These are phyloP conservation scores for Rhaphigaster nebulosa DNA, from an alignment of 2,888 invertebrate genomes.

Conservation along the genomic window DNA sequence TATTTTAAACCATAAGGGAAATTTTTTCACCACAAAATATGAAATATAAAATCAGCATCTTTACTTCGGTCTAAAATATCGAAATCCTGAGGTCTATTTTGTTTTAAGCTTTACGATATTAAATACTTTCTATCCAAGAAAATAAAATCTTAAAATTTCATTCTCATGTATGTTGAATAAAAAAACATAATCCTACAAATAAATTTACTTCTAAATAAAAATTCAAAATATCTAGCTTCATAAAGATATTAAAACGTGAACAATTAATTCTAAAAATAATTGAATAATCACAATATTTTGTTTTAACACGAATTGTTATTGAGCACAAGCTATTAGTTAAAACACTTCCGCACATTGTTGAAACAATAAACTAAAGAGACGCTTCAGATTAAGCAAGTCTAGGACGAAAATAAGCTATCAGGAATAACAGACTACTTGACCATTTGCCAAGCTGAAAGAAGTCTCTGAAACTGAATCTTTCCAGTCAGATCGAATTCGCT, in stretches of 20 bases:
- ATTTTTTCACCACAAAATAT: no score
- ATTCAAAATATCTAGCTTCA: background rate
- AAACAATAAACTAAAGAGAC: constrained; percentile 41
- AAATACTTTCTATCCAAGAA: no score
- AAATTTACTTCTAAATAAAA: background rate
- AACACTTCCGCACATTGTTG: background rate
- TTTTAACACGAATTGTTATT: background rate
- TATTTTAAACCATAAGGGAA: no score
- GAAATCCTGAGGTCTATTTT: no score
- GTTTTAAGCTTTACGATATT: no score
- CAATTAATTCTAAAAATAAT: background rate
- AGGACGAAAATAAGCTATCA: constrained; percentile 49
- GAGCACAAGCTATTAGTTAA: background rate
- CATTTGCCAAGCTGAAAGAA: constrained; percentile 38
- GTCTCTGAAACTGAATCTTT: constrained; percentile 38
- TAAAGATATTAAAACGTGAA: background rate
- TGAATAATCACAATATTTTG: background rate
- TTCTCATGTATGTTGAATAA: no score
- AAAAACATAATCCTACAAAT: no score
- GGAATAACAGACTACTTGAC: constrained; percentile 50
- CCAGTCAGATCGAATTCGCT: constrained; percentile 29
- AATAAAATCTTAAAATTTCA: no score
- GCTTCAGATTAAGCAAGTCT: constrained; percentile 50
- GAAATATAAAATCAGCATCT: no score
- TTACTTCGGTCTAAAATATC: no score